Conservation (phyloP, 2,797 vertebrate genomes). For the Microtus agrestis region DNA sequence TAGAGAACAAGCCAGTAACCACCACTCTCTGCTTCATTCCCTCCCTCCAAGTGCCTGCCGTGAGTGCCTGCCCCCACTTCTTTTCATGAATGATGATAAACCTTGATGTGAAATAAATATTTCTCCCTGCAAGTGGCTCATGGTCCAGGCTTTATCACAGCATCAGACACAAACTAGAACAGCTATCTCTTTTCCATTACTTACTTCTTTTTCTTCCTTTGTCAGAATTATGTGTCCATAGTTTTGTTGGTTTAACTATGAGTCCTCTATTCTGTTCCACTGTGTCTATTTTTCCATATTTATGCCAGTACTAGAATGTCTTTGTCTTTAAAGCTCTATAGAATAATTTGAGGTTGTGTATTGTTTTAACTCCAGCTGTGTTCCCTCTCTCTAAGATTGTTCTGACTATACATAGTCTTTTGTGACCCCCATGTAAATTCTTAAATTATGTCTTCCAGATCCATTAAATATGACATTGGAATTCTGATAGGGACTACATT, state of each 20-base stretch:
- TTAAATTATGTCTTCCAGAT: not conserved
- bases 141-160: not conserved
- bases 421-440: not conserved
- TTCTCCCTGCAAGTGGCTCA: no score
- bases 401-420: not conserved
- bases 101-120: not conserved
- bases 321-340: not conserved
- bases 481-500: not conserved
- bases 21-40: not conserved
- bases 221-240: not conserved
- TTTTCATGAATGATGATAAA: not conserved
- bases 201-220: not conserved
- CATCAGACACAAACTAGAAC: not conserved
- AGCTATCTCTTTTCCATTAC: not conserved
- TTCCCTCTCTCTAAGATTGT: not conserved
- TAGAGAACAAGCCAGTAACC: not conserved
- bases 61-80: not conserved
- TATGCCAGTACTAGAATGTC: not conserved
- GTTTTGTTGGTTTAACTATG: not conserved
- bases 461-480: not conserved
- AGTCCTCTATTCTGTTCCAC: not conserved
- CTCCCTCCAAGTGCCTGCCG: not conserved
- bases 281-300: not conserved
- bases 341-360: not conserved
- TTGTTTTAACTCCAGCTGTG: not conserved